Percentiles rank a stretch among this genome's conserved stretches.
phyloP scores from a whole-genome alignment of 1,140 invertebrate genomes.

The Drosophila pseudoananassae region DNA sequence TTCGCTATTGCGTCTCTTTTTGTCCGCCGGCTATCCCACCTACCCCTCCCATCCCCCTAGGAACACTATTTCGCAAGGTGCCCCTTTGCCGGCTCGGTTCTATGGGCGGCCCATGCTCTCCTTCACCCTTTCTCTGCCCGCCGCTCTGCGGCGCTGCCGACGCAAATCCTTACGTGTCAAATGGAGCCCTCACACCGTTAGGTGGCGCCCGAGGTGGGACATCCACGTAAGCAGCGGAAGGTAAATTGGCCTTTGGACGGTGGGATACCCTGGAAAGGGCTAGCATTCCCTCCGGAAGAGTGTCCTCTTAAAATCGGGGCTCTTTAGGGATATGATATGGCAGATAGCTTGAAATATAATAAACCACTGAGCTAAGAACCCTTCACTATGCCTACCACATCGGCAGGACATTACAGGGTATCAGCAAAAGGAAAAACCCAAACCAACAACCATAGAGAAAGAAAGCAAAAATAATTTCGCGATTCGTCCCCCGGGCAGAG shows the following conservation, averaged over 20 bases:
- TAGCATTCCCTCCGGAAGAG: no score
- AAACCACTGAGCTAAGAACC: no score
- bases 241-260: neutral
- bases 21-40: slow-evolving; percentile 1
- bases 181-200: slow-evolving; percentile 22
- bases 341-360: no score
- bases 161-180: slow-evolving; percentile 78
- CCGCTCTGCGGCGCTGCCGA: slow-evolving; percentile 29
- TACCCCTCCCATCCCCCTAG: neutral
- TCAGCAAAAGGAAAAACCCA: slow-evolving; percentile 32
- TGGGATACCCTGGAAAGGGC: slow-evolving; percentile 4
- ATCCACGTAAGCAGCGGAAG: slow-evolving; percentile 67
- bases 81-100: slow-evolving; percentile 44
- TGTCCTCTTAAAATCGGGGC: no score
- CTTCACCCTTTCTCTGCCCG: neutral
- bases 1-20: slow-evolving; percentile 36
- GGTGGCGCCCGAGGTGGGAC: slow-evolving; percentile 47
- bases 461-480: slow-evolving; percentile 61
- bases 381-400: neutral
- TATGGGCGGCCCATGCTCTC: slow-evolving; percentile 20
- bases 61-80: slow-evolving; percentile 69
- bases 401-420: slow-evolving; percentile 7
- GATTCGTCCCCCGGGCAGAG: slow-evolving; percentile 76
- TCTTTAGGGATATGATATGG: no score
- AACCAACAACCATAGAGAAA: slow-evolving; percentile 33